Base-by-base conservation (phyloP, 64 coral and sea anemone genomes). In the Porites lutea region DNA sequence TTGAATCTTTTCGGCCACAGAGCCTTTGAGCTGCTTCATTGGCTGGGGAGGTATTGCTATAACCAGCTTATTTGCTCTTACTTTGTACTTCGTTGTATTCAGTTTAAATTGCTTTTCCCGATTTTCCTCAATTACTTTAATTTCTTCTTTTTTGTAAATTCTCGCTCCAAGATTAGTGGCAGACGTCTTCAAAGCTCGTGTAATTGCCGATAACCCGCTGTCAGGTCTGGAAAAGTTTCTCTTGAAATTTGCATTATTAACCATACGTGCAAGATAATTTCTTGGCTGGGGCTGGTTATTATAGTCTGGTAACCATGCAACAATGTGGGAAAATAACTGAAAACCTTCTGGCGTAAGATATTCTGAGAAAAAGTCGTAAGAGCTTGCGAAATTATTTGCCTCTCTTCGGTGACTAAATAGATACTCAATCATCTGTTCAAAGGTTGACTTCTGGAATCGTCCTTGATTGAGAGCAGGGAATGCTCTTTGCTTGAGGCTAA, bases 91-190 rank as follows among this genome's bases (percentile, higher is more conserved):
- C 8, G 53, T 61, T 81, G 57, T 45, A 13, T 3, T 81, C 57
- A 59, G 9, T 37, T 45, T 59, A 22, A 14, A 63, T 46, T 46
- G 20, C 2, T 14, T 45, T 4, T 6, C 21, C 15, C 63, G 19
- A 3, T 45, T 13, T 1, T 81, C 78, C 11, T 79, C 77, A 13
- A 81, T 81, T 6, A 12, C 21, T 57, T 61, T 81, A 58, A 81
- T 37, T 81, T 81, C 78, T 57, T 81, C 52, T 11, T 81, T 22
- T 5, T 81, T 63, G 13, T 81, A 81, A 3, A 81, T 8, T 81
- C 63, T 81, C 22, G 52, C 78, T 47, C 52, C 52, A 27, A 37
- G 55, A 12, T 81, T 59, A 6, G 37, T 16, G 11, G 52, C 78
- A 81, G 78, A 81, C 22, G 13, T 7, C 46, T 44, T 62, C 13